Evolutionary conservation across 1,140 invertebrate species (phyloP), one percentile per base, ranked within the genome.

Genomic region (Zaprionus nigranus): DNA sequence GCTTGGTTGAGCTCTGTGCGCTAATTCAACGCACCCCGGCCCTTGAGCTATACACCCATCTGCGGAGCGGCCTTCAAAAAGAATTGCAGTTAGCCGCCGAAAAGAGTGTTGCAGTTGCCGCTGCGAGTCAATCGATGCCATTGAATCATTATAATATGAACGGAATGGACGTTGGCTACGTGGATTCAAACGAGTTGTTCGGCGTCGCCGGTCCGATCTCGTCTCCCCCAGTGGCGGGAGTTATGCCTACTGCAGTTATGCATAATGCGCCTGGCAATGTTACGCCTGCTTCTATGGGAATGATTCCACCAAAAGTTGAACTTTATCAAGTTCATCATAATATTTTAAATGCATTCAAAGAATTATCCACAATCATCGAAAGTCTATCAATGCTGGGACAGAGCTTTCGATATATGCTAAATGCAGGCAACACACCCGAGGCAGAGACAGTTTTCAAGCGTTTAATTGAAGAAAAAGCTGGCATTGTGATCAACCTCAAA

Each of bases 71-170:
- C 28, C 54, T 92, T 12, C 90, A 90, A 30, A 84, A 81, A 38
- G 91, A 92, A 61, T 62, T 92, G 69, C 91, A 92, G 75, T 53
- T 92, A 69, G 79, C 82, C n/a, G 66, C 85, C n/a, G 85, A 88
- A 56, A 87, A 88, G 72, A 88, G 84, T 38, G 84, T 87, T 53
- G 69, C 77, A 36, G 66, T 74, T 61, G 65, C 82, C 38, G 65
- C 69, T 34, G 67, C 74, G 22, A 81, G 65, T 20, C 84, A 83
- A 82, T 80, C 86, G 59, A 92, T 92, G 87, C 91, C 91, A 2
- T 75, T 86, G 12, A 87, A 76, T 78, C 72, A 82, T n/a, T 91
- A 88, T 61, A 92, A 78, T 36, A 85, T 92, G 75, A 84, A 82
- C 51, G 73, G 61, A 28, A 79, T 79, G 77, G 69, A 53, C 38